These are phyloP conservation scores for Telmatochromis bifrenatus DNA, from an alignment of 2,113 vertebrate genomes.

Conservation along the genomic window DNA sequence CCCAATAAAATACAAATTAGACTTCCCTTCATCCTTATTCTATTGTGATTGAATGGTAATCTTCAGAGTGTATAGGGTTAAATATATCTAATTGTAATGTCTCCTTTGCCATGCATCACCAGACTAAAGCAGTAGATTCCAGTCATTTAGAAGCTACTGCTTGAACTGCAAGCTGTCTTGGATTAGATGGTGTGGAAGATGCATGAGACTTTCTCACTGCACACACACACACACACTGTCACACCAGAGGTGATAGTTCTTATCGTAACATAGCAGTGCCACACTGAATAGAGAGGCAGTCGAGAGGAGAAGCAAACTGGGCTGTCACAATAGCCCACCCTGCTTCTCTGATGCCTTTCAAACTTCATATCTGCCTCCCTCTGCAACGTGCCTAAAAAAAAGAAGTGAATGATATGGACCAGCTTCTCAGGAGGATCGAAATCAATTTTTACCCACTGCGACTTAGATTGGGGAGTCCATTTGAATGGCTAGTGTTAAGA, in stretches of 20 bases:
- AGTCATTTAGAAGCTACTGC: neutral
- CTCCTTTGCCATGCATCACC: neutral
- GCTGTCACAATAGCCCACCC: constrained; percentile 23
- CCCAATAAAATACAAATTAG: neutral
- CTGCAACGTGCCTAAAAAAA: constrained; percentile 6
- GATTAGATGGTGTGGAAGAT: neutral
- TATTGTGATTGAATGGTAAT: neutral
- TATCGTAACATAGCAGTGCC: constrained; percentile 25
- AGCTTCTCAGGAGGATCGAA: constrained; percentile 36
- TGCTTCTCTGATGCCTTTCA: constrained; percentile 27
- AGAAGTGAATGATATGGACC: constrained; percentile 20
- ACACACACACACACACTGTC: neutral
- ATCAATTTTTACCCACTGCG: constrained; percentile 35
- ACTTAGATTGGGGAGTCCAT: constrained; percentile 30
- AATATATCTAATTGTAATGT: neutral
- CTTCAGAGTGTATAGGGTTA: neutral
- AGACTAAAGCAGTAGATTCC: neutral
- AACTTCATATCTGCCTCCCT: constrained; percentile 34
- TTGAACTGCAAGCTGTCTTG: neutral
- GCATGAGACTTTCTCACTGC: neutral
- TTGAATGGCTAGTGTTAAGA: constrained; percentile 10
- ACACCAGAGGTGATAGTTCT: constrained; percentile 10
- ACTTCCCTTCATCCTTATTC: neutral
- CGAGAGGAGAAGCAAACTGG: constrained; percentile 19
- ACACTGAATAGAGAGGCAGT: constrained; percentile 21